Evolutionary conservation across 2,888 invertebrate species (phyloP), one percentile per base, ranked within the genome.

Genomic region (Gerris lacustris): DNA sequence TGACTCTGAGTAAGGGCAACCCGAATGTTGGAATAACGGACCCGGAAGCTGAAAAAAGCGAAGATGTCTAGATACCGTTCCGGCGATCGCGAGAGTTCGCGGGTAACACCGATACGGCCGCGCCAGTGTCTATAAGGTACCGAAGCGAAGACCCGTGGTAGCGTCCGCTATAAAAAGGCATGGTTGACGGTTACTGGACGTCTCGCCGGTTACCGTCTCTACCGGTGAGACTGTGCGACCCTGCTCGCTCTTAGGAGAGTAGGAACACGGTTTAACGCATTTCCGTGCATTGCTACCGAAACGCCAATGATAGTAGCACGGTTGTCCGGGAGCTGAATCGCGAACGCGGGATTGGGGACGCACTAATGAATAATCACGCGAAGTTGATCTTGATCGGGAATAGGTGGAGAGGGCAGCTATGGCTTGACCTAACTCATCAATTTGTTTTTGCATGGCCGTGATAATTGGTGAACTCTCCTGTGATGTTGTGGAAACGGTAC

Each of bases 11-110:
- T 5, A 70, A 62, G 5, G 69, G 67, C 47, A 67, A 67, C 0
- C 73, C 73, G 66, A 71, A 74, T 0, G 74, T 74, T 6, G 67
- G 63, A 0, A 75, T 74, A 5, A 11, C 44, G 9, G 69, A 63
- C 6, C 71, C 70, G 55, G 75, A 74, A 11, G 73, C 75, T 5
- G 74, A 74, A 62, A 45, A 69, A n/a, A 73, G 67, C 18, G 55
- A 63, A 7, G 31, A 64, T 31, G 17, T 11, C 55, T 55, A 5
- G 15, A 11, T 9, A 11, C 55, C 55, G 55, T 55, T 15, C 9
- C 55, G 55, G n/a, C 66, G 62, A 47, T 9, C 45, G n/a, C 47
- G 63, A 44, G 15, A 6, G 18, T 7, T 17, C 44, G 44, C 55
- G 31, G 67, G 68, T 55, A 71, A n/a, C 5, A 63, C 66, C n/a